A percentile compares a stretch with the other conserved stretches of the same genome.
Conservation (phyloP, 2,797 vertebrate species). For the Remorina albescens region DNA sequence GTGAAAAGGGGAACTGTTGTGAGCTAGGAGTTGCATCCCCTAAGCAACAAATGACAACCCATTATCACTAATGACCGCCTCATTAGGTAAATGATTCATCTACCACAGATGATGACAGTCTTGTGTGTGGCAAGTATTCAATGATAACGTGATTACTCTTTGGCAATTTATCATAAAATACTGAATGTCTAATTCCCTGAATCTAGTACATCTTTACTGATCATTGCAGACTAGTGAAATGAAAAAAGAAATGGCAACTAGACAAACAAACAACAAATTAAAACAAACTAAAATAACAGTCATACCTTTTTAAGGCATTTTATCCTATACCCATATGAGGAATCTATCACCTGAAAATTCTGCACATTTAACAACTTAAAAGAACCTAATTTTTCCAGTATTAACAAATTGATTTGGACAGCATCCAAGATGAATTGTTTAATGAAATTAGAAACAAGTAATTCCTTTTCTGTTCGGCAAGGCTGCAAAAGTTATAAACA, state of each 20-base stretch:
- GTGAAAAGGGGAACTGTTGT: slow-evolving; percentile 23
- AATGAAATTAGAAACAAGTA: slow-evolving; percentile 7
- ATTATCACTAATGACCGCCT: slow-evolving; percentile 45
- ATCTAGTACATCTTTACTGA: no score
- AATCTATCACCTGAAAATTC: not conserved
- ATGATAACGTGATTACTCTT: slow-evolving; percentile 13
- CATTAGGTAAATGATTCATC: slow-evolving; percentile 52
- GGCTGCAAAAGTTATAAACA: not conserved
- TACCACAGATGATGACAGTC: slow-evolving; percentile 20
- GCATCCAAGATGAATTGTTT: not conserved
- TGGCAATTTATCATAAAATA: slow-evolving; percentile 18
- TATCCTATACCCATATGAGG: not conserved
- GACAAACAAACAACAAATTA: not conserved
- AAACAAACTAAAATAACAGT: no score
- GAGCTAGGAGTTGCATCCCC: slow-evolving; percentile 33
- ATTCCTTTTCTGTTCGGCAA: not conserved
- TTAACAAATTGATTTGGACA: slow-evolving; percentile 1
- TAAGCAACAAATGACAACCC: slow-evolving; percentile 44
- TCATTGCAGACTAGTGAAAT: slow-evolving; percentile 1
- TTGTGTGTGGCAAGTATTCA: slow-evolving; percentile 10
- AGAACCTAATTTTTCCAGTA: not conserved
- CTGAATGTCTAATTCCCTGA: slow-evolving; percentile 2
- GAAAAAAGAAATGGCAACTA: not conserved
- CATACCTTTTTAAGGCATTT: no score
- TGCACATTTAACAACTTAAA: slow-evolving; percentile 15